Evolutionary conservation across 2,797 vertebrate species (phyloP).

Genomic region (Gastrophryne carolinensis): DNA sequence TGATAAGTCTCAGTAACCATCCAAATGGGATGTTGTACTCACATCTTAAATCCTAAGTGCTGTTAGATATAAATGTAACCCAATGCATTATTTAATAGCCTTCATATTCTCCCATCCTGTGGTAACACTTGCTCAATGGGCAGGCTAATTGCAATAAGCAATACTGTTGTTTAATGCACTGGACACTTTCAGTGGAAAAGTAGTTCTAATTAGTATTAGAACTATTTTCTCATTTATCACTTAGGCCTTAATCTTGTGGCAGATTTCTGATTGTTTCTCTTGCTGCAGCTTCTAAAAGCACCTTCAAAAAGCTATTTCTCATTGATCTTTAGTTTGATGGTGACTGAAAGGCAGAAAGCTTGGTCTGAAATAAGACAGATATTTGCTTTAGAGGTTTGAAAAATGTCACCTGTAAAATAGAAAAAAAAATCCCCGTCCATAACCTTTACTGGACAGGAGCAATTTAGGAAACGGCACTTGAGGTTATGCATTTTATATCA

Average conservation of each 20-base stretch:
- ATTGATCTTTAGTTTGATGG: constrained; percentile 81
- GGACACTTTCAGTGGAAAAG: constrained; percentile 82
- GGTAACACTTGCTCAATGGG: constrained; percentile 80
- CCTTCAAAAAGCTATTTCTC: constrained; percentile 80
- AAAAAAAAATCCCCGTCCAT: constrained; percentile 62
- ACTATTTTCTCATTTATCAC: constrained; percentile 80
- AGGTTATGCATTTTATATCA: not conserved
- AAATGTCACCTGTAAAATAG: constrained; percentile 72
- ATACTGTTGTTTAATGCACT: constrained; percentile 85
- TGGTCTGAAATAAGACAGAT: constrained; percentile 76
- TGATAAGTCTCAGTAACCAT: constrained; percentile 26
- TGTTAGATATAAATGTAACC: constrained; percentile 68
- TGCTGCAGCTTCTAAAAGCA: constrained; percentile 73
- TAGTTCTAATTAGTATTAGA: constrained; percentile 88
- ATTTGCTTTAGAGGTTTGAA: constrained; percentile 67
- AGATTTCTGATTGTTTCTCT: constrained; percentile 83
- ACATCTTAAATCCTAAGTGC: constrained; percentile 64
- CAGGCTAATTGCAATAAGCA: constrained; percentile 92
- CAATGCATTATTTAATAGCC: constrained; percentile 77
- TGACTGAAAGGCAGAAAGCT: constrained; percentile 72
- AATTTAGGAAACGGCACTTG: not conserved
- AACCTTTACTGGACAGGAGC: constrained; percentile 44
- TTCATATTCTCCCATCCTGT: constrained; percentile 71
- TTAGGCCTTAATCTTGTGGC: constrained; percentile 68
- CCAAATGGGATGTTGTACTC: constrained; percentile 39